These are phyloP conservation scores for Anisognathus igniventris DNA, from an alignment of 2,797 vertebrate species.

Conservation along the genomic window DNA sequence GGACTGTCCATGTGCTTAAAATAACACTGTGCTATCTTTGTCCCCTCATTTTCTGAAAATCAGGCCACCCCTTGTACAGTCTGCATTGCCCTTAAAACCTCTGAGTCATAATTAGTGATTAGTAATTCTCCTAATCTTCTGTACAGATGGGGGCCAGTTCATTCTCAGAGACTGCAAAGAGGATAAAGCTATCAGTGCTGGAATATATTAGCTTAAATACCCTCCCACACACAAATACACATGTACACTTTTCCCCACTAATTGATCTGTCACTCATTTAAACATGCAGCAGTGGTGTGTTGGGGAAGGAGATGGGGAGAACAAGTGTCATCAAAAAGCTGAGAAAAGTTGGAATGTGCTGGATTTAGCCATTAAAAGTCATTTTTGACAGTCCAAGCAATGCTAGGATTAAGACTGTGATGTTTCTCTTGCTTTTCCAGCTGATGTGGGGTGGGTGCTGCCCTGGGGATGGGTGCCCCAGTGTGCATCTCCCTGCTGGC, in stretches of 20 bases:
- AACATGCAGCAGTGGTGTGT: not conserved
- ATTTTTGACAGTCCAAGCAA: not conserved
- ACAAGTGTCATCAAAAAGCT: not conserved
- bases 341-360: not conserved
- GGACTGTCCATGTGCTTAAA: slow-evolving; percentile 1
- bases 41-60: slow-evolving; percentile 36
- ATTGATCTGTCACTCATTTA: not conserved
- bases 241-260: not conserved
- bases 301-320: not conserved
- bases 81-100: slow-evolving; percentile 38
- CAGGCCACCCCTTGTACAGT: slow-evolving; percentile 24
- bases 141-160: slow-evolving; percentile 60
- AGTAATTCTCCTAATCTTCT: slow-evolving; percentile 57
- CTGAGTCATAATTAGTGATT: slow-evolving; percentile 65
- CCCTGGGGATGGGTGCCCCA: not conserved
- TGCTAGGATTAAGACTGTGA: not conserved
- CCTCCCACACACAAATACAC: not conserved
- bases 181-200: slow-evolving; percentile 53
- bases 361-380: not conserved
- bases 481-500: not conserved
- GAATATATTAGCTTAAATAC: slow-evolving; percentile 61
- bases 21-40: slow-evolving; percentile 5
- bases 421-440: not conserved
- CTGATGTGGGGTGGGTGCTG: not conserved
- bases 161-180: slow-evolving; percentile 51